These are phyloP conservation scores for Lasioglossum malachurum DNA, from an alignment of 2,888 invertebrate genomes.

Conservation along the genomic window DNA sequence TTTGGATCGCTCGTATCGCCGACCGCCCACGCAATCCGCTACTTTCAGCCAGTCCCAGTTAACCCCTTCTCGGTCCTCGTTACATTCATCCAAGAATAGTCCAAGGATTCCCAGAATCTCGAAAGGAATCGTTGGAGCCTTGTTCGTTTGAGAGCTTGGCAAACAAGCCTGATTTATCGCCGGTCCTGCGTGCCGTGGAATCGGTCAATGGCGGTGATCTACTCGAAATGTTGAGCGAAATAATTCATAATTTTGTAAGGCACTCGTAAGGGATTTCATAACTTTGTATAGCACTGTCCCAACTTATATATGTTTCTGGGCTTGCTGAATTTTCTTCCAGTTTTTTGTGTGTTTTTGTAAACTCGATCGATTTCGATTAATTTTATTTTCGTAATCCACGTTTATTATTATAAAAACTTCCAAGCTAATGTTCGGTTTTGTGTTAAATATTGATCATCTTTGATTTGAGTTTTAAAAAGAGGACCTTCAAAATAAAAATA, in stretches of 20 bases:
- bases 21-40: neutral
- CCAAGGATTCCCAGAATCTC: constrained; percentile 30
- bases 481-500: neutral
- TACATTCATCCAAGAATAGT: constrained; percentile 25
- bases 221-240: neutral
- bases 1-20: constrained; percentile 1
- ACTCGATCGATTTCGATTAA: too few species aligned
- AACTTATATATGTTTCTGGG: neutral
- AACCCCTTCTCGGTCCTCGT: constrained; percentile 20
- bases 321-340: neutral
- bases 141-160: neutral
- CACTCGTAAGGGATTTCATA: too few species aligned
- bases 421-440: too few species aligned
- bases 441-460: too few species aligned
- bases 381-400: too few species aligned
- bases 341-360: neutral
- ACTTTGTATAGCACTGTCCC: too few species aligned
- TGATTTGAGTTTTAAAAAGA: too few species aligned
- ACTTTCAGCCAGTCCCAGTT: constrained; percentile 23
- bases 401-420: too few species aligned
- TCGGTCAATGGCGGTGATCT: neutral
- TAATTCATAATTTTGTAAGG: neutral
- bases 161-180: constrained; percentile 21
- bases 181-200: neutral
- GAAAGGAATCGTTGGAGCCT: constrained; percentile 14